Evolutionary conservation across 2,113 vertebrate genomes (phyloP).

Genomic region (Chascanopsetta lugubris): DNA sequence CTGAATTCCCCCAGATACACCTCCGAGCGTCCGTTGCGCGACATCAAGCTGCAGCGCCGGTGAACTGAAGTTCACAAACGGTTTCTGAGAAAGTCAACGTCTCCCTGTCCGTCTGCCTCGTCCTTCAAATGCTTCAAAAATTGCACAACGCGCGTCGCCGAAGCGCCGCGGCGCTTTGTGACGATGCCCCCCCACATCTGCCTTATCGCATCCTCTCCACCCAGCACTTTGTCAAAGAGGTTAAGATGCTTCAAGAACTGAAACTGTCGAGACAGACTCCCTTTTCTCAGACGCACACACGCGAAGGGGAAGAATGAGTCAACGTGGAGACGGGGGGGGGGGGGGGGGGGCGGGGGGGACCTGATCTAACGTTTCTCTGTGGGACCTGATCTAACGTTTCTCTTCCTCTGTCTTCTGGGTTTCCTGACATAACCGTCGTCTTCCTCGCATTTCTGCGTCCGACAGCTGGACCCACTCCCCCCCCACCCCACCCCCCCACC

Average conservation of each 20-base stretch:
- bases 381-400: slow-evolving; percentile 77
- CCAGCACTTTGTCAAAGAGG: slow-evolving; percentile 55
- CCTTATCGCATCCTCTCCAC: slow-evolving; percentile 55
- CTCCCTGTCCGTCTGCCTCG: slow-evolving; percentile 2
- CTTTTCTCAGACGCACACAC: slow-evolving; percentile 68
- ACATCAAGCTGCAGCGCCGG: slow-evolving; percentile 33
- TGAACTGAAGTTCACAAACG: neutral
- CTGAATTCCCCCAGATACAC: slow-evolving; percentile 57
- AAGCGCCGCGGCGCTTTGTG: slow-evolving; percentile 17
- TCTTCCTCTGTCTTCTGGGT: slow-evolving; percentile 77
- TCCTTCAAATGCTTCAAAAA: slow-evolving; percentile 8
- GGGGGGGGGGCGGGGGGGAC: slow-evolving; percentile 82
- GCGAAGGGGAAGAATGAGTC: slow-evolving; percentile 81
- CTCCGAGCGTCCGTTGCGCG: slow-evolving; percentile 42
- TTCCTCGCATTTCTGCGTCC: slow-evolving; percentile 70
- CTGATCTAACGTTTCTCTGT: slow-evolving; percentile 73
- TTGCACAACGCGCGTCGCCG: slow-evolving; percentile 56
- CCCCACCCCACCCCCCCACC: too few species aligned
- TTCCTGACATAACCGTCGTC: slow-evolving; percentile 81
- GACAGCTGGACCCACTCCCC: slow-evolving; percentile 52
- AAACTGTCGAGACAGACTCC: slow-evolving; percentile 77
- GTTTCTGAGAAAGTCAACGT: slow-evolving; percentile 49
- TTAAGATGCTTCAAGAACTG: slow-evolving; percentile 69
- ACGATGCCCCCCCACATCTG: slow-evolving; percentile 43
- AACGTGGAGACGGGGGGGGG: slow-evolving; percentile 74